These are phyloP conservation scores for Microctonus brassicae DNA, from an alignment of 2,888 invertebrate genomes.

Conservation along the genomic window DNA sequence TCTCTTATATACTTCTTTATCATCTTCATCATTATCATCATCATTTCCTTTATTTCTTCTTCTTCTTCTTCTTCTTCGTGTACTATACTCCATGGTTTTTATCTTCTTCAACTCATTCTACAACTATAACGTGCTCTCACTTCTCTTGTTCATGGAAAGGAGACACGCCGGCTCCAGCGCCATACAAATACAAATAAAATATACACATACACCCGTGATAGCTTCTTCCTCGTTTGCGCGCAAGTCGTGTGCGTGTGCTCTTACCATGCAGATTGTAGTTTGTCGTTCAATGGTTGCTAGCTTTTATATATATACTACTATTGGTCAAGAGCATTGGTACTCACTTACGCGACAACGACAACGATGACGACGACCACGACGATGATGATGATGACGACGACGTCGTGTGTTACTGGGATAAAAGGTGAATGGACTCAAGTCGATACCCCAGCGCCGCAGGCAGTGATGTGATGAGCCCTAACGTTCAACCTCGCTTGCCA, in stretches of 20 bases:
- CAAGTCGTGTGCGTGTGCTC: constrained; percentile 38
- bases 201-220: constrained; percentile 34
- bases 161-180: constrained; percentile 57
- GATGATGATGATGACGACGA: constrained; percentile 45
- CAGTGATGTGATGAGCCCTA: not conserved
- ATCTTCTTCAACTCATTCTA: constrained; percentile 19
- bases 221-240: constrained; percentile 34
- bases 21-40: not conserved
- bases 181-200: constrained; percentile 62
- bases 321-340: constrained; percentile 22
- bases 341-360: constrained; percentile 16
- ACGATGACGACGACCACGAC: not conserved
- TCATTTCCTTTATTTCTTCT: not conserved
- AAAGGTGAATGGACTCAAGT: constrained; percentile 68
- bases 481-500: not conserved
- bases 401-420: constrained; percentile 69
- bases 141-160: constrained; percentile 23
- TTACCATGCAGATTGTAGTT: constrained; percentile 59
- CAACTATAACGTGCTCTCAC: too few species aligned
- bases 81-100: constrained; percentile 4
- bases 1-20: not conserved
- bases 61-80: not conserved
- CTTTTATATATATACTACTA: constrained; percentile 36
- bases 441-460: constrained; percentile 51
- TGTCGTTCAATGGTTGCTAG: constrained; percentile 56